Base-by-base conservation (phyloP, 2,888 invertebrate genomes). In the Erebia ligea region DNA sequence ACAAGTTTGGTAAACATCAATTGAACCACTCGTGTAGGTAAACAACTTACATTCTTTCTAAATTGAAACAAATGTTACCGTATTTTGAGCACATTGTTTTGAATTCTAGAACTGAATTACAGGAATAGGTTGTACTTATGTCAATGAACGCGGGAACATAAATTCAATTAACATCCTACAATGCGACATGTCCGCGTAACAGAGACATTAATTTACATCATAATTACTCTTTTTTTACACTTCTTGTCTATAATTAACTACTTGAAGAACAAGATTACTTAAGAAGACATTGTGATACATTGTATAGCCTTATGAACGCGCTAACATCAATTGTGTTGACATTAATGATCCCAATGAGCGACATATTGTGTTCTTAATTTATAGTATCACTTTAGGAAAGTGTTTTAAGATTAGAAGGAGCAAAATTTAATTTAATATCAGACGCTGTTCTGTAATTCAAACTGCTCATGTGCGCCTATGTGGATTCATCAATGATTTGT, bases 271-370 rank as follows among this genome's bases (percentile, higher is more conserved):
- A 40, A 40, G 59, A 17, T 17, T 40, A 42, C 59, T 59, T 17
- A 42, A 48, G 45, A 48, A 2, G 21, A 48, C 54, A 59, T 25
- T n/a, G 48, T 50, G 58, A 67, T 45, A 50, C 48, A 67, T 59
- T 59, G 45, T 67, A 67, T 45, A 21, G 34, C 6, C 34, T 6
- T 13, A 56, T 2, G 42, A 58, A 34, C 34, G 54, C 69, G 56
- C 45, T 40, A 71, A 66, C 75, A 72, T 76, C 71, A 74, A 71
- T 62, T 71, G 66, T 65, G 62, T 59, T 48, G 63, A 66, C 75
- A 65, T 67, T 73, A 73, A 76, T 71, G 72, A 73, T 68, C 67
- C 58, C 62, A 69, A 68, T 68, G 71, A 69, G 63, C 64, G 75
- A 73, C 67, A 67, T 59, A 67, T 69, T 57, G 34, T 34, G 34